A percentile compares a stretch with the other conserved stretches of the same genome.
Evolutionary conservation across 1,140 invertebrate species (phyloP).

Genomic region (Drosophila elegans): DNA sequence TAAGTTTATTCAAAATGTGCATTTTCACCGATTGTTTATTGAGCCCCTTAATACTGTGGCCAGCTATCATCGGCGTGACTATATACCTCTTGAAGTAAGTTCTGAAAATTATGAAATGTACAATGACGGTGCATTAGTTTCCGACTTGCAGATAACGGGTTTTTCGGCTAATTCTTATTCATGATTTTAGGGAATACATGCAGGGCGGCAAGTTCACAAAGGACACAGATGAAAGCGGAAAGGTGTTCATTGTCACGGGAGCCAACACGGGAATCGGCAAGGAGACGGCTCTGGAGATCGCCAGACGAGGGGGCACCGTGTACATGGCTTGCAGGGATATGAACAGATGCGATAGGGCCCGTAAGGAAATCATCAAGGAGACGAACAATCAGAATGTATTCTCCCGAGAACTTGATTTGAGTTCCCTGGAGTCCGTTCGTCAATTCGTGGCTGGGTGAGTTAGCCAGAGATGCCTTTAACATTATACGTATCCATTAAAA

Average conservation of each 20-base stretch:
- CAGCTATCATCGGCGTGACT: slow-evolving; percentile 11
- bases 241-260: slow-evolving; percentile 94
- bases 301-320: slow-evolving; percentile 90
- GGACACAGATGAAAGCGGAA: slow-evolving; percentile 87
- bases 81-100: slow-evolving; percentile 35
- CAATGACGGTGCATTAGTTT: too few relatives aligned
- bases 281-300: slow-evolving; percentile 91
- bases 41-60: slow-evolving; percentile 23
- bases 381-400: slow-evolving; percentile 92
- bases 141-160: too few relatives aligned
- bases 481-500: not conserved
- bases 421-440: slow-evolving; percentile 91
- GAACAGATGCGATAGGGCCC: slow-evolving; percentile 88
- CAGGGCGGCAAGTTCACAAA: slow-evolving; percentile 86
- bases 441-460: slow-evolving; percentile 88
- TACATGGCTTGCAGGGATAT: slow-evolving; percentile 93
- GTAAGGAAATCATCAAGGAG: slow-evolving; percentile 91
- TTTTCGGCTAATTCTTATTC: not conserved
- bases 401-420: slow-evolving; percentile 92
- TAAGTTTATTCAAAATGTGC: slow-evolving; percentile 18
- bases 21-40: slow-evolving; percentile 31
- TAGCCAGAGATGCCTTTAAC: not conserved
- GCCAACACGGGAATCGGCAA: slow-evolving; percentile 95
- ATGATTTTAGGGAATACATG: slow-evolving; percentile 85
- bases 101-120: too few relatives aligned